A percentile compares a stretch with the other conserved stretches of the same genome.
Evolutionary conservation across 2,888 invertebrate species (phyloP).

Genomic region (Watsonalla cultraria): DNA sequence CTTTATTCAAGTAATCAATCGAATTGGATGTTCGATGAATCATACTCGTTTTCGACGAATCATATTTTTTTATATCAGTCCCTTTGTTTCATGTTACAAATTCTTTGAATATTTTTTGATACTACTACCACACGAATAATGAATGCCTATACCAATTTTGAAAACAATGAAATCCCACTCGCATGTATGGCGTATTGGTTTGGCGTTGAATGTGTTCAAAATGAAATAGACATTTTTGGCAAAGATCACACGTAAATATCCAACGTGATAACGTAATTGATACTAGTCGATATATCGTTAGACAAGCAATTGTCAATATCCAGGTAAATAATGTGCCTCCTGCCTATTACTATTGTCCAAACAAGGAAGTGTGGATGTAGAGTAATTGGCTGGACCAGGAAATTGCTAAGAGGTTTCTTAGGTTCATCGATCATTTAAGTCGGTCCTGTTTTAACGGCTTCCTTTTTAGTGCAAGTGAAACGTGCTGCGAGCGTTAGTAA

Average conservation of each 20-base stretch:
- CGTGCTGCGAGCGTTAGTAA: slow-evolving; percentile 28
- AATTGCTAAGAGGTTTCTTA: slow-evolving; percentile 46
- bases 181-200: no score
- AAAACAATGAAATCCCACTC: no score
- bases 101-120: slow-evolving; percentile 5
- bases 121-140: slow-evolving; percentile 7
- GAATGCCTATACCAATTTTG: no score
- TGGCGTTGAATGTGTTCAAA: background rate
- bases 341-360: slow-evolving; percentile 45
- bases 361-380: slow-evolving; percentile 59
- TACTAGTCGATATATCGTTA: slow-evolving; percentile 38
- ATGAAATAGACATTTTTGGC: background rate
- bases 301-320: slow-evolving; percentile 44
- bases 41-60: slow-evolving; percentile 45
- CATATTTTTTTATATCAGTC: slow-evolving; percentile 22
- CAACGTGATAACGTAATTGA: slow-evolving; percentile 25
- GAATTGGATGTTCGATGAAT: slow-evolving; percentile 57
- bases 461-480: slow-evolving; percentile 34
- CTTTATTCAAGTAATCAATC: slow-evolving; percentile 46
- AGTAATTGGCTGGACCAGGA: slow-evolving; percentile 52
- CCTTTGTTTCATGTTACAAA: background rate
- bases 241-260: background rate
- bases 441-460: slow-evolving; percentile 33
- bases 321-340: slow-evolving; percentile 50
- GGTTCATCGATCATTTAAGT: slow-evolving; percentile 47